Percentiles rank a stretch among this genome's conserved stretches.
These are phyloP conservation scores for Sebastes minor DNA, from an alignment of 2,797 vertebrate genomes.

Conservation along the genomic window DNA sequence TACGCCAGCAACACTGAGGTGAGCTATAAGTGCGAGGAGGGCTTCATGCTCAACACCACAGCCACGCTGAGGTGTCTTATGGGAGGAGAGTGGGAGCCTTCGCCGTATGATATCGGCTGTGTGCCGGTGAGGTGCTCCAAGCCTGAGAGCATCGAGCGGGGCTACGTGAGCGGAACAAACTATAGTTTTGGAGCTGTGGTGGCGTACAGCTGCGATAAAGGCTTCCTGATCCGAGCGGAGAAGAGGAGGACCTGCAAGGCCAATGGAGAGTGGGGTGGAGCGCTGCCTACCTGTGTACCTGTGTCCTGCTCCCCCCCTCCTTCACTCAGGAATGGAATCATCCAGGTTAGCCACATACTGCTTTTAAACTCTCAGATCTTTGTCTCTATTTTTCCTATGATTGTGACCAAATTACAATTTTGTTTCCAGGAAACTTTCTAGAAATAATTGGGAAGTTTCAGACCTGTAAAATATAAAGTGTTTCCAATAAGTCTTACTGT, in stretches of 20 bases:
- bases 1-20: constrained; percentile 90
- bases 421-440: neutral
- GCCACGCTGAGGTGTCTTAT: constrained; percentile 90
- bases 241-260: constrained; percentile 95
- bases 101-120: constrained; percentile 88
- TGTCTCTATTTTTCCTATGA: neutral
- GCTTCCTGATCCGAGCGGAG: constrained; percentile 93
- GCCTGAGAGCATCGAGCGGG: constrained; percentile 86
- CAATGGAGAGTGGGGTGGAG: constrained; percentile 92
- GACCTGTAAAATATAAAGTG: neutral
- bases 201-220: constrained; percentile 94
- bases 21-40: constrained; percentile 96
- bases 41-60: constrained; percentile 92
- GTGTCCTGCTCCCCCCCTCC: constrained; percentile 89
- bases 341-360: constrained; percentile 82
- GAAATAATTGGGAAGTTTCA: neutral
- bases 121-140: constrained; percentile 92
- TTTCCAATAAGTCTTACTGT: neutral
- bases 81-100: constrained; percentile 93
- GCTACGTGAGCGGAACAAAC: constrained; percentile 91
- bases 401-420: neutral
- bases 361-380: neutral
- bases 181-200: constrained; percentile 96
- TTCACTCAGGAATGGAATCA: constrained; percentile 86
- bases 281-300: constrained; percentile 89